Evolutionary conservation across 1,140 invertebrate genomes (phyloP).

Genomic region (Caenorhabditis brenneri): DNA sequence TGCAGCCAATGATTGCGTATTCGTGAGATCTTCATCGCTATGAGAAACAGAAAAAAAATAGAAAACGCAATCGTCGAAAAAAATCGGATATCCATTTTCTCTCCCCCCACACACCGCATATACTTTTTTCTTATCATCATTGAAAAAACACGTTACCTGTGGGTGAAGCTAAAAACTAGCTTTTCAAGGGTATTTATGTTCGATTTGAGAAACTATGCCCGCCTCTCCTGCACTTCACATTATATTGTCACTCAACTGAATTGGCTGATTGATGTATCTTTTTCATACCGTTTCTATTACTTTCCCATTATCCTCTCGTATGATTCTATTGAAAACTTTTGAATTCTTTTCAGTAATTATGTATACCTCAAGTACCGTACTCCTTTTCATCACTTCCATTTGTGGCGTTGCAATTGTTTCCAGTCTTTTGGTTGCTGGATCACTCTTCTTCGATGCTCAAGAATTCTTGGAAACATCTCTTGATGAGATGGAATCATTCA

Average conservation of each 20-base stretch:
- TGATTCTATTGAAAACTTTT: background rate
- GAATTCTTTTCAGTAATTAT: background rate
- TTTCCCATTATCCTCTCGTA: background rate
- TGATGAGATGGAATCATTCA: constrained; percentile 32
- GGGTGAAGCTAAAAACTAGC: background rate
- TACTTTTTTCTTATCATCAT: background rate
- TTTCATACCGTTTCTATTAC: background rate
- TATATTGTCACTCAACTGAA: background rate
- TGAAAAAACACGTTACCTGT: constrained; percentile 5
- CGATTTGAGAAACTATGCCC: background rate
- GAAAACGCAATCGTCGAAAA: background rate
- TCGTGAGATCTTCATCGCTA: background rate
- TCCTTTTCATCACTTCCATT: constrained; percentile 20
- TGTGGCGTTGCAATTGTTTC: constrained; percentile 1
- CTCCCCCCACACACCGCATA: background rate
- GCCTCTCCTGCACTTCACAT: background rate
- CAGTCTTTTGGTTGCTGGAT: constrained; percentile 34
- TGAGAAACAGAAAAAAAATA: constrained; percentile 62
- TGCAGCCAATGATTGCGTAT: background rate
- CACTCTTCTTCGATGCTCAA: constrained; percentile 40
- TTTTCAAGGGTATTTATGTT: constrained; percentile 43
- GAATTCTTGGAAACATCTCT: constrained; percentile 21
- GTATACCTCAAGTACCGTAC: constrained; percentile 29
- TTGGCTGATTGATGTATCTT: background rate
- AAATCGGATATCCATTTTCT: background rate